Percentiles rank a stretch among this genome's conserved stretches.
These are phyloP conservation scores for Craterocephalus amniculus DNA, from an alignment of 2,797 vertebrate species.

Conservation along the genomic window DNA sequence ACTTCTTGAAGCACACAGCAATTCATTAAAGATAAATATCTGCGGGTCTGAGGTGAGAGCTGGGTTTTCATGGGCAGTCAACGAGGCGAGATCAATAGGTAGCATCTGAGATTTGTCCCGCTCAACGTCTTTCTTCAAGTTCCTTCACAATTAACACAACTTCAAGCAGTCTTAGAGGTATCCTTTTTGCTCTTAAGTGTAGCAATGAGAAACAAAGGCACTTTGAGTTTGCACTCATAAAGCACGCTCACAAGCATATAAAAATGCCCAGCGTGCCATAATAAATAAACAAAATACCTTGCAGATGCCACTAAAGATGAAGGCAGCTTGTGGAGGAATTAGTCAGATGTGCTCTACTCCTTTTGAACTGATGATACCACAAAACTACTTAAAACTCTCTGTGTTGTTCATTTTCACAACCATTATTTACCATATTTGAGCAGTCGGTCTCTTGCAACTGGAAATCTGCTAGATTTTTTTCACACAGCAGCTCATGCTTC, in stretches of 20 bases:
- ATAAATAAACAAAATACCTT: slow-evolving; percentile 68
- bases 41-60: slow-evolving; percentile 63
- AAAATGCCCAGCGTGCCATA: slow-evolving; percentile 36
- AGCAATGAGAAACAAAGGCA: slow-evolving; percentile 20
- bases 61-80: slow-evolving; percentile 73
- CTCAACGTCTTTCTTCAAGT: slow-evolving; percentile 39
- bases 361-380: slow-evolving; percentile 56
- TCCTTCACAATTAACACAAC: slow-evolving; percentile 62
- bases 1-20: slow-evolving; percentile 81
- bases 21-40: slow-evolving; percentile 89
- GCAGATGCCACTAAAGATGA: slow-evolving; percentile 68
- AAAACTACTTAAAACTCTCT: slow-evolving; percentile 64
- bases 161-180: slow-evolving; percentile 65
- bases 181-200: slow-evolving; percentile 51
- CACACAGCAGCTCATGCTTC: slow-evolving; percentile 45
- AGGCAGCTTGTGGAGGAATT: slow-evolving; percentile 53
- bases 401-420: slow-evolving; percentile 60
- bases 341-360: slow-evolving; percentile 39
- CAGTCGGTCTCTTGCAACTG: slow-evolving; percentile 49
- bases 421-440: slow-evolving; percentile 62
- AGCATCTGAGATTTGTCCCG: slow-evolving; percentile 56
- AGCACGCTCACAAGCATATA: slow-evolving; percentile 32
- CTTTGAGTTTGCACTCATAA: slow-evolving; percentile 51
- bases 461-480: slow-evolving; percentile 52
- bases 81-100: slow-evolving; percentile 65